A percentile compares a stretch with the other conserved stretches of the same genome.
phyloP scores from a whole-genome alignment of 2,888 invertebrate species.

The Noctua fimbriata region DNA sequence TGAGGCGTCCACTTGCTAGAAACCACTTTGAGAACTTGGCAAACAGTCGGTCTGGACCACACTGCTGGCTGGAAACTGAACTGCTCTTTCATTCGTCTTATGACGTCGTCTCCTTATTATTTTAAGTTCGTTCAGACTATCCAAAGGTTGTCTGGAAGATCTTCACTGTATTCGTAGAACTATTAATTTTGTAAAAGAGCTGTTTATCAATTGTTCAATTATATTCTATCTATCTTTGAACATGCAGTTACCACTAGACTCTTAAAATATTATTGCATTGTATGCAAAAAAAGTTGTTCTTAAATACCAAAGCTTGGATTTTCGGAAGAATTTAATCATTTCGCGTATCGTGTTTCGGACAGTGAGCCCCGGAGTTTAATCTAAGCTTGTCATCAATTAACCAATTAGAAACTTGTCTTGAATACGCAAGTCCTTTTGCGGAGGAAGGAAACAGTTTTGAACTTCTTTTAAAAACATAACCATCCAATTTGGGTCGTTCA shows the following conservation, averaged over 20 bases:
- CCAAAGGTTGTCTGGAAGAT: not conserved
- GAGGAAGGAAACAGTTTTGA: conserved; percentile 15
- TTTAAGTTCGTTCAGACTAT: not conserved
- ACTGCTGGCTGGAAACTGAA: not conserved
- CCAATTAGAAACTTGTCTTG: conserved; percentile 30
- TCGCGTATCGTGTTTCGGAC: not conserved
- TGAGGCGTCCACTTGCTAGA: conserved; percentile 16
- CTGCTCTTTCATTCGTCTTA: not conserved
- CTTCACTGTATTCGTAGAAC: not conserved
- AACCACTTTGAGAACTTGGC: conserved; percentile 6
- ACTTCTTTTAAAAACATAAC: conserved; percentile 22
- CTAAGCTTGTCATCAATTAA: conserved; percentile 41
- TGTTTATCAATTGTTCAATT: not conserved
- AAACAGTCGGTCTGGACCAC: not conserved
- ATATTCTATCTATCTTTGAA: not conserved
- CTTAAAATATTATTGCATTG: not conserved
- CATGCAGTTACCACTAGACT: not conserved
- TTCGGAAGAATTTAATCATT: conserved; percentile 22
- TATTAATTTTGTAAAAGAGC: not conserved
- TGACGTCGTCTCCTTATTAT: not conserved
- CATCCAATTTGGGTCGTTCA: conserved; percentile 15
- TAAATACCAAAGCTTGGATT: conserved; percentile 5
- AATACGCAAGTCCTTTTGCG: conserved; percentile 29
- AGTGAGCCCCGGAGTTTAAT: conserved; percentile 23
- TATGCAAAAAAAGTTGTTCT: conserved; percentile 7